Conservation (phyloP, 2,888 invertebrate genomes). For the Matsumyia berberina region DNA sequence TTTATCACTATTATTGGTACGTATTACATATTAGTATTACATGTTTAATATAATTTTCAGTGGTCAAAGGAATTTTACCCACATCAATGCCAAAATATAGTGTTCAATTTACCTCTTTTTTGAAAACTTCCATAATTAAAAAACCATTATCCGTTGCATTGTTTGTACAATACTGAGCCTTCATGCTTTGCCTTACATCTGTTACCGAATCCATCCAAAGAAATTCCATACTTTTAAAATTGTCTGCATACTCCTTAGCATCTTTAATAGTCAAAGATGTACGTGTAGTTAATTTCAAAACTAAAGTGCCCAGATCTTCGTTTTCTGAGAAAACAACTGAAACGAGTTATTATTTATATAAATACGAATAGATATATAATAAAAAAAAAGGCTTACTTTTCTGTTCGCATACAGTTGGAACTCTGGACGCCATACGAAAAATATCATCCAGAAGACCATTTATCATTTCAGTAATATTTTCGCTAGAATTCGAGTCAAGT, state of each 20-base stretch:
- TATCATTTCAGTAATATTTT: constrained; percentile 89
- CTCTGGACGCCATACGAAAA: constrained; percentile 40
- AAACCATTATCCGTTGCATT: constrained; percentile 78
- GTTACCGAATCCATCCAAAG: constrained; percentile 80
- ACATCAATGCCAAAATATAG: neutral
- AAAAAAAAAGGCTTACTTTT: constrained; percentile 7
- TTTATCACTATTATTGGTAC: no score
- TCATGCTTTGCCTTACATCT: constrained; percentile 77
- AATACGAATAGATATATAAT: neutral
- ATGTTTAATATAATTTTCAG: no score
- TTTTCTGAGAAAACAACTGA: constrained; percentile 33
- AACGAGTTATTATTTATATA: neutral
- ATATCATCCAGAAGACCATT: constrained; percentile 46
- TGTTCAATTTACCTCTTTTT: constrained; percentile 80
- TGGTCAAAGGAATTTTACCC: no score
- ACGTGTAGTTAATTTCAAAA: constrained; percentile 5
- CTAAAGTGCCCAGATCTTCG: constrained; percentile 4
- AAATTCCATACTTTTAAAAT: constrained; percentile 81
- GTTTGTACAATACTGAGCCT: constrained; percentile 74
- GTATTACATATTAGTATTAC: no score
- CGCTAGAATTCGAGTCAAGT: constrained; percentile 87
- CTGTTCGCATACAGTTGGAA: constrained; percentile 44
- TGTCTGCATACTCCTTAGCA: constrained; percentile 80
- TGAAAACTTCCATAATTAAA: constrained; percentile 82
- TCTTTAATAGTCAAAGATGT: constrained; percentile 78